A percentile compares a stretch with the other conserved stretches of the same genome.
Conservation (phyloP, 1,140 invertebrate genomes). For the Littorina saxatilis region DNA sequence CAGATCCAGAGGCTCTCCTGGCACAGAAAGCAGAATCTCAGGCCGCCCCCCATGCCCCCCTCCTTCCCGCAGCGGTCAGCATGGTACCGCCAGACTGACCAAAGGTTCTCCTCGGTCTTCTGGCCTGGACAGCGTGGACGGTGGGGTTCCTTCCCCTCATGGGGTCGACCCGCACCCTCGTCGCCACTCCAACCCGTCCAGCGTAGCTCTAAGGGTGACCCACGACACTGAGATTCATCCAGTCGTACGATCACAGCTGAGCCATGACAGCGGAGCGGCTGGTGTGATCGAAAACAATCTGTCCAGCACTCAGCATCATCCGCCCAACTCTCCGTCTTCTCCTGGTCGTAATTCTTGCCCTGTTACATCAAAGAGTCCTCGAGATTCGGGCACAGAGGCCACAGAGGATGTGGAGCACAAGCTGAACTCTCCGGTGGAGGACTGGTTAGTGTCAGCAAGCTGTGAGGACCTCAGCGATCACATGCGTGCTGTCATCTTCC, state of each 20-base stretch:
- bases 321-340: neutral
- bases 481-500: conserved; percentile 53
- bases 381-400: neutral
- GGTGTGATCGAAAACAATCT: neutral
- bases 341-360: conserved; percentile 15
- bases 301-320: neutral
- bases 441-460: conserved; percentile 62
- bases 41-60: conserved; percentile 16
- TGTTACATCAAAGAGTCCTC: neutral
- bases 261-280: neutral
- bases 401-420: neutral
- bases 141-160: neutral
- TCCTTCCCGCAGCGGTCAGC: neutral
- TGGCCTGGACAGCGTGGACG: conserved; percentile 11
- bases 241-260: neutral
- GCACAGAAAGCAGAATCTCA: neutral
- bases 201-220: conserved; percentile 7
- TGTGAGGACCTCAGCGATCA: conserved; percentile 69
- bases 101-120: neutral
- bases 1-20: neutral
- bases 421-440: conserved; percentile 21
- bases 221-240: neutral
- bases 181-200: conserved; percentile 31
- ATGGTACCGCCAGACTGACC: neutral
- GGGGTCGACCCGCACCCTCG: neutral